A percentile compares a stretch with the other conserved stretches of the same genome.
phyloP scores from a whole-genome alignment of 2,797 vertebrate species.

The Tokudaia muenninki region DNA sequence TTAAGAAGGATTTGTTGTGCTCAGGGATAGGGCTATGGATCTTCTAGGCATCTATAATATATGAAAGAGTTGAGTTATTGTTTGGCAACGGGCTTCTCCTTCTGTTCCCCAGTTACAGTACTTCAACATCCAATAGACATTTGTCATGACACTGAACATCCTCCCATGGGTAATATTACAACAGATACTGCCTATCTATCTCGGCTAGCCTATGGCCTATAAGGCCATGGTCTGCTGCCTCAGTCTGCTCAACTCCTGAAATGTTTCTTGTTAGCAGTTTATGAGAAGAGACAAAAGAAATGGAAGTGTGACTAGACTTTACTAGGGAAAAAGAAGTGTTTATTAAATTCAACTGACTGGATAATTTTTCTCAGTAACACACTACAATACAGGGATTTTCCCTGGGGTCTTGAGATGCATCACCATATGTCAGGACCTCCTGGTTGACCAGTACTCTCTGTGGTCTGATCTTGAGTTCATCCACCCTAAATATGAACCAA shows the following conservation, averaged over 20 bases:
- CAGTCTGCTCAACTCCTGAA: slow-evolving; percentile 74
- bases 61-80: slow-evolving; percentile 37
- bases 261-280: slow-evolving; percentile 62
- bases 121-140: not conserved
- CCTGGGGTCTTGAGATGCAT: not conserved
- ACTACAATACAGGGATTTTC: not conserved
- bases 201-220: slow-evolving; percentile 16
- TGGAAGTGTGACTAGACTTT: slow-evolving; percentile 34
- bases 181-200: not conserved
- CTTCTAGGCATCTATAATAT: not conserved
- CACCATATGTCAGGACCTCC: not conserved
- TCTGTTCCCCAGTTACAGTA: not conserved
- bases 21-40: not conserved
- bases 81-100: not conserved
- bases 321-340: slow-evolving; percentile 48
- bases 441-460: not conserved
- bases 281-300: slow-evolving; percentile 69
- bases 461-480: not conserved
- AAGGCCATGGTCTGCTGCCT: slow-evolving; percentile 24
- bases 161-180: slow-evolving; percentile 33
- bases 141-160: slow-evolving; percentile 11
- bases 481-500: slow-evolving; percentile 50
- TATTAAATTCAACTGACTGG: slow-evolving; percentile 69
- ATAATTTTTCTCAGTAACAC: slow-evolving; percentile 61
- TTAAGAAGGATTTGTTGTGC: not conserved